Conservation (phyloP, 2,797 vertebrate species). For the Diglossa cyanea region DNA sequence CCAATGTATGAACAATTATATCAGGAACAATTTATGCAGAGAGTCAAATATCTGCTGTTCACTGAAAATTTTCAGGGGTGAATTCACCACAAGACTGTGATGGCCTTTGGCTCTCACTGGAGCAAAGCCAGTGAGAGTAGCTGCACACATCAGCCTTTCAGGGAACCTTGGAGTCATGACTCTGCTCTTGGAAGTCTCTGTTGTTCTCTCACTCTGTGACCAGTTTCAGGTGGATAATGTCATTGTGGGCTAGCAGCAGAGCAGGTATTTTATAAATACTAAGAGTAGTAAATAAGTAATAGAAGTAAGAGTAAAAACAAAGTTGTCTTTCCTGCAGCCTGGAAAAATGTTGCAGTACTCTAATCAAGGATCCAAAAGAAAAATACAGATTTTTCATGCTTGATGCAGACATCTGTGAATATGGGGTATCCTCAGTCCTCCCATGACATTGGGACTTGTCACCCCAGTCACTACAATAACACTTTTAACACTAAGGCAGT, state of each 20-base stretch:
- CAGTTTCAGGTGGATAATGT: background rate
- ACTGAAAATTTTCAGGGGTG: background rate
- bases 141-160: background rate
- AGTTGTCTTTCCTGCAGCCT: background rate
- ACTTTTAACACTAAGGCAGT: background rate
- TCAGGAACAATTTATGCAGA: background rate
- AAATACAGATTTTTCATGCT: background rate
- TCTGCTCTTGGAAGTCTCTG: background rate
- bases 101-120: background rate
- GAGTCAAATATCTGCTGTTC: constrained; percentile 33
- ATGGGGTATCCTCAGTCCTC: background rate
- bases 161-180: background rate
- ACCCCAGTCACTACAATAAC: background rate
- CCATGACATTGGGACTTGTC: background rate
- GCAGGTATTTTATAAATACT: background rate
- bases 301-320: background rate
- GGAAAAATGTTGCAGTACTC: background rate
- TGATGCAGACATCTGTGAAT: background rate
- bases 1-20: background rate
- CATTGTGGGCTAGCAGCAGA: background rate
- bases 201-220: background rate
- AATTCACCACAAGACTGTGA: background rate
- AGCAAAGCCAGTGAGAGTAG: background rate
- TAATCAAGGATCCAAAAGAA: background rate
- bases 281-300: background rate